phyloP scores from a whole-genome alignment of 1,140 invertebrate genomes.

The Drusus annulatus region DNA sequence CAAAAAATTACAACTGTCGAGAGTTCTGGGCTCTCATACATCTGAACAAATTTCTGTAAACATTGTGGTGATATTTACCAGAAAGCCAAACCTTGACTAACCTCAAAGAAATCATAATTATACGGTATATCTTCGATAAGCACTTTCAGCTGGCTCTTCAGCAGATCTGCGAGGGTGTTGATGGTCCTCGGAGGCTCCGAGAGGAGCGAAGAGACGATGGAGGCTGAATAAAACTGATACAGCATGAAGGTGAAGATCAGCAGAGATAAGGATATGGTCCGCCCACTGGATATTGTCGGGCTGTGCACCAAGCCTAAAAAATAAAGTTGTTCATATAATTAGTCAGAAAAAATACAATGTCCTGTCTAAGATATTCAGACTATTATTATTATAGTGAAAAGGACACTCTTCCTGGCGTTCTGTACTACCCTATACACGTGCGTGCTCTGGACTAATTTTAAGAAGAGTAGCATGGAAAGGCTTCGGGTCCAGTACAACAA shows the following conservation, averaged over 20 bases:
- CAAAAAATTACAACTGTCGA: too few relatives aligned
- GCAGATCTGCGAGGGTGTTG: slow-evolving; percentile 69
- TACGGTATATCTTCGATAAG: slow-evolving; percentile 72
- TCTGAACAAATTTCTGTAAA: too few relatives aligned
- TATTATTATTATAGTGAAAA: too few relatives aligned
- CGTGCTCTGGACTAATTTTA: too few relatives aligned
- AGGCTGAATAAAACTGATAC: slow-evolving; percentile 77
- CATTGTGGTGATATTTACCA: too few relatives aligned
- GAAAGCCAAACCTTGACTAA: too few relatives aligned
- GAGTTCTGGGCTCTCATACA: too few relatives aligned
- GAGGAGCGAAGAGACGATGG: slow-evolving; percentile 76
- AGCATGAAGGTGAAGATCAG: slow-evolving; percentile 73
- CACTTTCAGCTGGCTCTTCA: slow-evolving; percentile 71
- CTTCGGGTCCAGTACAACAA: too few relatives aligned
- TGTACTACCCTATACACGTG: too few relatives aligned
- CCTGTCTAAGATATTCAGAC: too few relatives aligned
- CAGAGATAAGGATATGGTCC: slow-evolving; percentile 66
- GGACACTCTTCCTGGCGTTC: too few relatives aligned
- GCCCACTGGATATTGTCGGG: slow-evolving; percentile 47
- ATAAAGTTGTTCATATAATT: not conserved
- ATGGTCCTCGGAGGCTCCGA: slow-evolving; percentile 73
- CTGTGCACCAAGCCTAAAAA: slow-evolving; percentile 46
- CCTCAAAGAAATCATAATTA: slow-evolving; percentile 67
- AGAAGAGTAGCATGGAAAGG: too few relatives aligned
- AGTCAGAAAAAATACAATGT: not conserved